Evolutionary conservation across 64 coral and sea anemone genomes (phyloP).

Genomic region (Montipora foliosa): DNA sequence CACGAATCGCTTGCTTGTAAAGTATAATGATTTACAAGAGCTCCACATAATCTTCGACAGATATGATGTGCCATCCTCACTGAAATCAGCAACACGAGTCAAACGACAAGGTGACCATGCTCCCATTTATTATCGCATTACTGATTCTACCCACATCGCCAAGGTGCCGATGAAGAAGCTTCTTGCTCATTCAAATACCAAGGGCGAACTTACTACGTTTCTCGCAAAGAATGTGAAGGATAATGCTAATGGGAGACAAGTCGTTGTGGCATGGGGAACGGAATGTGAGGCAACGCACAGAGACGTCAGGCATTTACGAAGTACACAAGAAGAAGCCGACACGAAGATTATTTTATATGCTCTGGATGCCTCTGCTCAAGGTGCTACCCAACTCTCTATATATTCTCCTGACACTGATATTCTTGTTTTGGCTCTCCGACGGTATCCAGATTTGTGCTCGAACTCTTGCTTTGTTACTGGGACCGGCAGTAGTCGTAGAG

Average conservation of each 20-base stretch:
- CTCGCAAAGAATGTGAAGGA: constrained; percentile 75
- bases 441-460: constrained; percentile 66
- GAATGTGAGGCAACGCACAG: constrained; percentile 66
- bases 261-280: constrained; percentile 66
- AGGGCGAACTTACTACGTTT: constrained; percentile 71
- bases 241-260: constrained; percentile 57
- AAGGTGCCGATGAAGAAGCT: constrained; percentile 54
- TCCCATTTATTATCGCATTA: constrained; percentile 42
- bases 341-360: constrained; percentile 71
- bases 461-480: constrained; percentile 72
- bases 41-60: constrained; percentile 64
- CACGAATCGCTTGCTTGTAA: constrained; percentile 47
- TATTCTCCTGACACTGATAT: constrained; percentile 45
- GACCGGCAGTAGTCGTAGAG: constrained; percentile 49
- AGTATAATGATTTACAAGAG: constrained; percentile 65
- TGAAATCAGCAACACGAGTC: constrained; percentile 60
- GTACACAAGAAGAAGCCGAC: constrained; percentile 57
- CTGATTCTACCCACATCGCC: constrained; percentile 52
- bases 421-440: constrained; percentile 42
- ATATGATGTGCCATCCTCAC: constrained; percentile 59
- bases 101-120: constrained; percentile 51
- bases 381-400: constrained; percentile 44
- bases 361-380: constrained; percentile 60
- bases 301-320: constrained; percentile 66
- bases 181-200: constrained; percentile 66